Evolutionary conservation across 2,888 invertebrate genomes (phyloP).

Genomic region (Troides oblongomaculatus): DNA sequence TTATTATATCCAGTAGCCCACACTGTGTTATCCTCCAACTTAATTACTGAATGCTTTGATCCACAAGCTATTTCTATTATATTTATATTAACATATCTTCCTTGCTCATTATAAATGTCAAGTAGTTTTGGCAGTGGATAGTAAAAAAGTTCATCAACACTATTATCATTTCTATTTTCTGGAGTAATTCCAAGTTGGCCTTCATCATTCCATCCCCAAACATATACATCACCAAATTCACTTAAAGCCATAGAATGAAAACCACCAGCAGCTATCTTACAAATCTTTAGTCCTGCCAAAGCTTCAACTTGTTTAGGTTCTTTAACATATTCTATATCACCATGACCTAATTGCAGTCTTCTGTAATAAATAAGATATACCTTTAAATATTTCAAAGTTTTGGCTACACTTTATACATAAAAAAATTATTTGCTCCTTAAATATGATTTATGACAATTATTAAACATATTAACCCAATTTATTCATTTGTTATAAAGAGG

Average conservation of each 20-base stretch:
- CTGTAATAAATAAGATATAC: slow-evolving; percentile 67
- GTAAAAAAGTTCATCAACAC: slow-evolving; percentile 32
- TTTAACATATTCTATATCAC: slow-evolving; percentile 82
- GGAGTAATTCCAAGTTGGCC: slow-evolving; percentile 88
- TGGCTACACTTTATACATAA: too few relatives aligned
- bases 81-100: slow-evolving; percentile 68
- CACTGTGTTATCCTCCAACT: slow-evolving; percentile 83
- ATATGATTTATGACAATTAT: too few relatives aligned
- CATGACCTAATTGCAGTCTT: slow-evolving; percentile 92
- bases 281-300: slow-evolving; percentile 87
- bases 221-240: slow-evolving; percentile 89
- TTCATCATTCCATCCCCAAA: slow-evolving; percentile 95
- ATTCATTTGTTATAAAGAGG: too few relatives aligned
- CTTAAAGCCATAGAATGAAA: slow-evolving; percentile 93
- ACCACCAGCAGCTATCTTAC: slow-evolving; percentile 87
- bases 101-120: slow-evolving; percentile 60
- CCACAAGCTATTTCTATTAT: slow-evolving; percentile 86
- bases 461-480: too few relatives aligned
- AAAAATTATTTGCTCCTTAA: too few relatives aligned
- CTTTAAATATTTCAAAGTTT: neutral
- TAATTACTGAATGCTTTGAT: slow-evolving; percentile 85
- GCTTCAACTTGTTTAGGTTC: slow-evolving; percentile 85
- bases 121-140: slow-evolving; percentile 54
- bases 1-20: slow-evolving; percentile 91
- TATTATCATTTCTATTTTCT: slow-evolving; percentile 39